Evolutionary conservation across 64 coral and sea anemone genomes (phyloP), one percentile per base, ranked within the genome.

Genomic region (Actinia tenebrosa): DNA sequence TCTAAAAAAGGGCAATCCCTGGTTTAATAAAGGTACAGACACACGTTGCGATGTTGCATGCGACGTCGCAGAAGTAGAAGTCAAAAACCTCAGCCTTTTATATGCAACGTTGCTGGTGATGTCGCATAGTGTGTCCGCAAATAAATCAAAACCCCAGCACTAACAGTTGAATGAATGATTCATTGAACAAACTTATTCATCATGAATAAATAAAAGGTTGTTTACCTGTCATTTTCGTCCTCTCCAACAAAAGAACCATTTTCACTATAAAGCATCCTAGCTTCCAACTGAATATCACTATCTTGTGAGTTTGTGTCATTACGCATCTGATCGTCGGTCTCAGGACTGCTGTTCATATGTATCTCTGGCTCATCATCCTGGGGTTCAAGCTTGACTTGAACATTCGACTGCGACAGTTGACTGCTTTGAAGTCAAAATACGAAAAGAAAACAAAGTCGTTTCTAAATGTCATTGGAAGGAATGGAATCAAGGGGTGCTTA

Each of bases 301-400:
- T 45, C 79, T 16, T 45, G 79, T 5, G 46, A 52, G 50, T 37
- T 53, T 45, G 16, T 22, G 46, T 81, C 79, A 81, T 52, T 45
- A 2, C 53, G 79, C 22, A n/a, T 11, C 37, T n/a, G 22, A 15
- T 75, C 69, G 13, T 75, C 11, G 22, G 5, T 53, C 46, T 50
- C 44, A 53, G 50, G 79, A 85, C 83, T 77, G 11, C 90, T 86
- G 86, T 92, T 87, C 59, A 92, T 25, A 13, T 77, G 45, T 54
- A 87, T 54, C 45, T 66, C 86, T 71, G 77, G 79, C 47, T 89
- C 94, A 45, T 98, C 95, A 53, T 98, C 95, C n/a, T 94, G 92
- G 4, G 95, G 95, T 62, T 98, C 95, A 26, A 98, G 88, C 64
- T 98, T 98, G 2, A 98, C 95, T 92, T 98, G 95, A 43, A 98